These are phyloP conservation scores for Ibycter americanus DNA, from an alignment of 2,797 vertebrate species.

Conservation along the genomic window DNA sequence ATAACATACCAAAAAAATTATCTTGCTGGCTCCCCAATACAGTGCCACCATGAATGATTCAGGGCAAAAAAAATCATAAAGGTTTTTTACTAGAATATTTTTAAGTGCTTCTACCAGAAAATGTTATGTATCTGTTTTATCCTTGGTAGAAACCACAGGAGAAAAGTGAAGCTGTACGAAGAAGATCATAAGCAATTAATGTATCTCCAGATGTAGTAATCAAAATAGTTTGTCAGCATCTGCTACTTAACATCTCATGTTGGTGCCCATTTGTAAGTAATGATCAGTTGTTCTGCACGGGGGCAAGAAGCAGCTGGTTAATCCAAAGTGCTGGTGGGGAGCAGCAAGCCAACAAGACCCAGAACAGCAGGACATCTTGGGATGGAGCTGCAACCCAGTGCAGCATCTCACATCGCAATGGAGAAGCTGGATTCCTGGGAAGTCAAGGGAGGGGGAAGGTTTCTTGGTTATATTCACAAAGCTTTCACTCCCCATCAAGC, in stretches of 20 bases:
- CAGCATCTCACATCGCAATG: not conserved
- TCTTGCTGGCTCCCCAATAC: not conserved
- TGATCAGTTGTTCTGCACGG: not conserved
- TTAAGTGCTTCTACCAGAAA: not conserved
- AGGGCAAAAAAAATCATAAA: not conserved
- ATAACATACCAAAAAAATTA: not conserved
- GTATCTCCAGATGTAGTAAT: not conserved
- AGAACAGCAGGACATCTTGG: not conserved
- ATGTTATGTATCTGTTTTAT: not conserved
- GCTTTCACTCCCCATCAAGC: not conserved
- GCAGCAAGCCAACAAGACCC: not conserved
- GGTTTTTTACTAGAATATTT: not conserved
- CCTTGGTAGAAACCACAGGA: not conserved
- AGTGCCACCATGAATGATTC: not conserved
- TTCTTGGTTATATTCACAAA: not conserved
- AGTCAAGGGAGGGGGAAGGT: not conserved
- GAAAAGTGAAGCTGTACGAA: not conserved
- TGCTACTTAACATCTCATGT: not conserved
- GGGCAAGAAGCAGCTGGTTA: not conserved
- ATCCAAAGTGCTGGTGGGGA: not conserved
- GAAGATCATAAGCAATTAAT: not conserved
- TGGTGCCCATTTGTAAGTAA: not conserved
- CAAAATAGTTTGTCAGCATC: not conserved
- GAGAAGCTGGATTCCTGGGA: not conserved
- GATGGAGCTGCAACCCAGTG: not conserved